phyloP scores from a whole-genome alignment of 2,113 vertebrate species.

The Collichthys lucidus region DNA sequence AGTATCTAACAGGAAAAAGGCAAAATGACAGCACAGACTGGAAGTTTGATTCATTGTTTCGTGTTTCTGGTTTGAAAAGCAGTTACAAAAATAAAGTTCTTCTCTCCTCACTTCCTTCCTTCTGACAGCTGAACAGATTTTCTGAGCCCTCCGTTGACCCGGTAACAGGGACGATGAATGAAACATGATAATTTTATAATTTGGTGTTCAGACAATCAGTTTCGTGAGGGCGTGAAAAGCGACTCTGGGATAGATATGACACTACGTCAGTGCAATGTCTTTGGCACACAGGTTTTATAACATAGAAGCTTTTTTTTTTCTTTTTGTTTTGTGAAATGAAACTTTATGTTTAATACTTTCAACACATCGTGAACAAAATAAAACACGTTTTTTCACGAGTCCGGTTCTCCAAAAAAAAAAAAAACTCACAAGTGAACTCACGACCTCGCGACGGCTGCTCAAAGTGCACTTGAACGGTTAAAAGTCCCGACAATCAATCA shows the following conservation, averaged over 20 bases:
- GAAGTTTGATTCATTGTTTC: background rate
- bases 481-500: slow-evolving; percentile 56
- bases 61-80: background rate
- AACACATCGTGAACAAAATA: slow-evolving; percentile 11
- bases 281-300: slow-evolving; percentile 74
- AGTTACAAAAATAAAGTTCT: background rate
- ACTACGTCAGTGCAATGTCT: slow-evolving; percentile 64
- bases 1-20: background rate
- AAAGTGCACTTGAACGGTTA: slow-evolving; percentile 69
- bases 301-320: background rate
- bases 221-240: background rate
- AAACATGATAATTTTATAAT: background rate
- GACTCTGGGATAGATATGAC: slow-evolving; percentile 38
- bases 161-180: background rate
- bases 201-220: background rate
- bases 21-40: background rate
- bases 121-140: background rate
- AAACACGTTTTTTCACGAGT: background rate
- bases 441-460: slow-evolving; percentile 26
- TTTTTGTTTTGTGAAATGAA: background rate
- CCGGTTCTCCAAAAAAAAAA: background rate
- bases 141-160: background rate
- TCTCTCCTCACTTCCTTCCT: background rate
- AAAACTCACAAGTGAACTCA: slow-evolving; percentile 20
- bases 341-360: background rate